phyloP scores from a whole-genome alignment of 2,797 vertebrate species.

The Cyprinodon diabolis region DNA sequence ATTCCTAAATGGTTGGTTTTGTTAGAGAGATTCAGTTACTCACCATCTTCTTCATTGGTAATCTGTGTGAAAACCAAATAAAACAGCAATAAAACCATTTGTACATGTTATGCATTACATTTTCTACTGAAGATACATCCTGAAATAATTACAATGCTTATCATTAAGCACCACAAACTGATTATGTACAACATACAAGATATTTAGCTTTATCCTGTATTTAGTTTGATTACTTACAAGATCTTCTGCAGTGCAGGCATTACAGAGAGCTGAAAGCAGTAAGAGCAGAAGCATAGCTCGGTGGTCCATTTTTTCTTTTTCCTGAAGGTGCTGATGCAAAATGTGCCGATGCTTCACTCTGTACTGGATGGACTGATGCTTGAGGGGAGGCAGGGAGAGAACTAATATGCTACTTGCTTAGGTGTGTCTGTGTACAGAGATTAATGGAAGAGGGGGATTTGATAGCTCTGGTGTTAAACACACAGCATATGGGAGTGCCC shows the following conservation, averaged over 20 bases:
- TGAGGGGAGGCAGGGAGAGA: background rate
- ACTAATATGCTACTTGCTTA: slow-evolving; percentile 50
- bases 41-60: slow-evolving; percentile 19
- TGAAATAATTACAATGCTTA: background rate
- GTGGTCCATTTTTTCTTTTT: slow-evolving; percentile 28
- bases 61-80: slow-evolving; percentile 27
- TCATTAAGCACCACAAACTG: background rate
- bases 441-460: slow-evolving; percentile 36
- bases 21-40: slow-evolving; percentile 5
- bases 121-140: background rate
- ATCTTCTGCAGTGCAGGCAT: background rate
- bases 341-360: slow-evolving; percentile 3
- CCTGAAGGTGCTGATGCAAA: slow-evolving; percentile 2
- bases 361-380: slow-evolving; percentile 21
- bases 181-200: background rate
- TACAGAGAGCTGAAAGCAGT: slow-evolving; percentile 47
- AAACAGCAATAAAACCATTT: background rate
- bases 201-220: background rate
- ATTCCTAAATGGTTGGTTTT: background rate
- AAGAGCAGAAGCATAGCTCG: slow-evolving; percentile 29
- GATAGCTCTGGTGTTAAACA: slow-evolving; percentile 44
- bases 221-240: slow-evolving; percentile 38
- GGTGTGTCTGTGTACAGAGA: slow-evolving; percentile 53
- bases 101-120: background rate
- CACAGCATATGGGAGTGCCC: slow-evolving; percentile 54